These are phyloP conservation scores for Brachyalestes nurse DNA, from an alignment of 2,797 vertebrate genomes.

Conservation along the genomic window DNA sequence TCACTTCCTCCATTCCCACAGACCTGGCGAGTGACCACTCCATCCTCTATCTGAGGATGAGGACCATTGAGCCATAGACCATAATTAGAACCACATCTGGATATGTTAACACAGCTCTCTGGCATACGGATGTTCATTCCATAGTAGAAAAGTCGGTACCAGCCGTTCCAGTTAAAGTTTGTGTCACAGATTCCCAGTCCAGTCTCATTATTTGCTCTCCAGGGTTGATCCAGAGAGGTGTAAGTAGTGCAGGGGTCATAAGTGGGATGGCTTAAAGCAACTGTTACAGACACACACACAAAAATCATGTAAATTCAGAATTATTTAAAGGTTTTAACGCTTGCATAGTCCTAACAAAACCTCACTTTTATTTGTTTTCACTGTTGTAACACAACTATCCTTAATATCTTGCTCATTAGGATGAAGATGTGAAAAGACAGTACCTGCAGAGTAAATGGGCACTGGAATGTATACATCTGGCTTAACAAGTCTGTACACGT, in stretches of 20 bases:
- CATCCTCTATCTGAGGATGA: too few relatives aligned
- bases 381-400: too few relatives aligned
- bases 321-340: too few relatives aligned
- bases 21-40: neutral
- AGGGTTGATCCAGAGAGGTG: neutral
- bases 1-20: neutral
- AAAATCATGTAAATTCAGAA: too few relatives aligned
- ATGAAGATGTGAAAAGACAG: neutral
- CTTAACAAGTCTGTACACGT: neutral
- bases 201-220: neutral
- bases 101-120: too few relatives aligned
- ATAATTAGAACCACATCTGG: too few relatives aligned
- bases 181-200: neutral
- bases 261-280: neutral
- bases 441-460: constrained; percentile 40
- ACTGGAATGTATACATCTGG: neutral
- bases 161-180: neutral
- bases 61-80: too few relatives aligned
- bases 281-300: constrained; percentile 1
- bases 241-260: neutral
- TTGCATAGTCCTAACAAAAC: too few relatives aligned
- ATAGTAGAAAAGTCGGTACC: neutral
- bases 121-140: neutral
- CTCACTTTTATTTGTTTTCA: too few relatives aligned
- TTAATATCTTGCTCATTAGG: neutral